Evolutionary conservation across 2,888 invertebrate species (phyloP), one percentile per base, ranked within the genome.

Genomic region (Julus scanicus): DNA sequence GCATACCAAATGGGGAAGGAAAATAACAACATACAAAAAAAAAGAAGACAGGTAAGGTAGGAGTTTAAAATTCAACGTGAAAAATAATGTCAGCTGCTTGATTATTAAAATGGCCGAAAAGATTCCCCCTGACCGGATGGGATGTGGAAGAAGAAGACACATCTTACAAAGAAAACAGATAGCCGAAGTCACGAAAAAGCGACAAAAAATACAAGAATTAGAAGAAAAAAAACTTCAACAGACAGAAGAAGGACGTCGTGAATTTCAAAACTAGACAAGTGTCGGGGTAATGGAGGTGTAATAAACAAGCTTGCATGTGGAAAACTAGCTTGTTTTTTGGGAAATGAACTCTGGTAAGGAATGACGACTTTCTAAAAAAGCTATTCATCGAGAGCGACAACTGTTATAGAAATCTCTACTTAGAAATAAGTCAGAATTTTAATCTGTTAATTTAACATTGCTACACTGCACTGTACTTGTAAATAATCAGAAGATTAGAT

Each of bases 251-350:
- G 71, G 29, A 71, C 71, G 71, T 71, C 71, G 71, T 20, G 29
- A 11, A 9, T 20, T 20, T 20, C 71, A 71, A 29, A 29, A 71
- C 71, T 3, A 71, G 71, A 71, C 71, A 71, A 20, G 71, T 71
- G 71, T 71, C 71, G 71, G 71, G 71, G 20, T 71, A 71, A 71
- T 71, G 71, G 71, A 71, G 71, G 71, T 71, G 71, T 71, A 71
- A 71, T 71, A 71, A 71, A 71, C 71, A 71, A 71, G 71, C 71
- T 71, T 29, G 71, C 71, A 29, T 71, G 71, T 71, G 71, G 29
- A 71, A 71, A 9, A 71, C 20, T 20, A 71, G 29, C 29, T 71
- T 71, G 71, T 71, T 71, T 71, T 53, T 71, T 29, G 71, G 71
- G 29, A 71, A 71, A 71, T 29, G 9, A 71, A 71, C 71, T 11